Base-by-base conservation (phyloP, 2,797 vertebrate species). In the Bryconaethiops microstoma region DNA sequence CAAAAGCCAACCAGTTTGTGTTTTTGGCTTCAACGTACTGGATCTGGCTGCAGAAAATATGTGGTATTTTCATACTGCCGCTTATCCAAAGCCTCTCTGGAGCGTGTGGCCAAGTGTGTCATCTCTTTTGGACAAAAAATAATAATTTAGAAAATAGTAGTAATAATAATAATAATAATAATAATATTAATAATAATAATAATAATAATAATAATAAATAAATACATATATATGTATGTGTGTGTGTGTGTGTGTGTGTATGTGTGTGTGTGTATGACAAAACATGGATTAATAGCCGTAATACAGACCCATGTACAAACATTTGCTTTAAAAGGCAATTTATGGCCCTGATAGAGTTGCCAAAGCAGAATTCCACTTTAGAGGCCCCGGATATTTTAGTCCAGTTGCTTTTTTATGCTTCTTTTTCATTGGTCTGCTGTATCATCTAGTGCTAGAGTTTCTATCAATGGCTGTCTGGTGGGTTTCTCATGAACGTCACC, bases 291-390 rank as follows among this genome's bases (percentile, higher is more conserved):
- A 84, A 89, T 90, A 79, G 64, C 74, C 77, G 74, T 54, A 84
- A 85, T 81, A 74, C 81, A 85, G 78, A 80, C 84, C 25, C 83
- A 82, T 84, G 85, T 91, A 87, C 84, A 91, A 92, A 92, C 86
- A 90, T 91, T 90, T 88, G 84, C 84, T 89, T 88, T 89, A 83
- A 84, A 89, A 84, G 74, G 72, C 76, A 64, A 87, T 89, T 89
- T 85, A 80, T 84, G 82, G 65, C n/a, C 62, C 59, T 67, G 45
- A 57, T 72, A 39, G n/a, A 75, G 85, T 86, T 77, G 87, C 80
- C 84, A 81, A 74, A 70, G 71, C 68, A 54, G 77, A 83, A 83
- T 80, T 87, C 70, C 80, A 86, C 85, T 89, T 86, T 74, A 82
- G 79, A 83, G 25, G 54, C 81, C 76, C 75, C 78, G 73, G 7